These are phyloP conservation scores for Ceratotherium simum DNA, from an alignment of 2,113 vertebrate genomes.

Conservation along the genomic window DNA sequence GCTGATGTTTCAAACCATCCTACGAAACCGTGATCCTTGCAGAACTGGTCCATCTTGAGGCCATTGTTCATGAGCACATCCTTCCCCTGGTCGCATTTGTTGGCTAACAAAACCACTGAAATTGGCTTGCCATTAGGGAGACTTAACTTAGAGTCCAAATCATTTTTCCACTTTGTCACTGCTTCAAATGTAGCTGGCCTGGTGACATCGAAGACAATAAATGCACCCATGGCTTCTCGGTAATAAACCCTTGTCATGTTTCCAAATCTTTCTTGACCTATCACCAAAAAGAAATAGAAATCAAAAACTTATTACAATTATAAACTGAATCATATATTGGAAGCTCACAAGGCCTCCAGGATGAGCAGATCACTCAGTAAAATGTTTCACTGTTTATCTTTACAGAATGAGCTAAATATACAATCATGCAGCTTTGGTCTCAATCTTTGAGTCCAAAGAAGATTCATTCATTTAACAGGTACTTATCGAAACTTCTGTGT, in stretches of 20 bases:
- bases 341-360: not conserved
- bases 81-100: slow-evolving; percentile 91
- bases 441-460: not conserved
- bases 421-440: not conserved
- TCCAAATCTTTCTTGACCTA: slow-evolving; percentile 93
- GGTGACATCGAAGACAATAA: slow-evolving; percentile 92
- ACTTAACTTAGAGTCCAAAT: slow-evolving; percentile 92
- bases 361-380: not conserved
- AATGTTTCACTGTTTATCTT: not conserved
- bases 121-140: slow-evolving; percentile 91
- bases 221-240: slow-evolving; percentile 91
- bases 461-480: slow-evolving; percentile 3
- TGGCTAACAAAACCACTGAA: slow-evolving; percentile 89
- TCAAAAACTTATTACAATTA: not conserved
- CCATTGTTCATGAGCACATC: slow-evolving; percentile 89
- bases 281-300: slow-evolving; percentile 67
- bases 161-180: slow-evolving; percentile 92
- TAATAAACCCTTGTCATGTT: slow-evolving; percentile 93
- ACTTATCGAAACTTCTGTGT: not conserved
- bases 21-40: slow-evolving; percentile 91
- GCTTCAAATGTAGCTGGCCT: slow-evolving; percentile 92
- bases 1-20: slow-evolving; percentile 93
- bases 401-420: not conserved
- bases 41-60: slow-evolving; percentile 92
- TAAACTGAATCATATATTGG: not conserved